These are phyloP conservation scores for Macroglossus sobrinus DNA, from an alignment of 2,113 vertebrate genomes.

Conservation along the genomic window DNA sequence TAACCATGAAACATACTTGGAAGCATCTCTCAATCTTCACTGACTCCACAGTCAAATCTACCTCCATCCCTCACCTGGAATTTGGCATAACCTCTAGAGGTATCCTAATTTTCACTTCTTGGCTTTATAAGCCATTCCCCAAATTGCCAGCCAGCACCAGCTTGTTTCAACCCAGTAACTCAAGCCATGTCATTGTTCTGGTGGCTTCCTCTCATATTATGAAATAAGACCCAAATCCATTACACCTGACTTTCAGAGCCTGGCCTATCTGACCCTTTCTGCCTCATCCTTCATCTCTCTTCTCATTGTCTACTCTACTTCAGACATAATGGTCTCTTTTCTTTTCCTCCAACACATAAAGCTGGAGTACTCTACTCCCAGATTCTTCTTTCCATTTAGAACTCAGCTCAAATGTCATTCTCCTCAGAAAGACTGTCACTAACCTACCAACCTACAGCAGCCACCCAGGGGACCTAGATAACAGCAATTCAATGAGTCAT, in stretches of 20 bases:
- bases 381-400: background rate
- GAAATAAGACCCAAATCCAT: background rate
- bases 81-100: background rate
- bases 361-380: background rate
- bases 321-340: background rate
- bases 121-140: background rate
- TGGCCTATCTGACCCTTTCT: background rate
- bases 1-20: background rate
- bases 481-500: no score
- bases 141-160: background rate
- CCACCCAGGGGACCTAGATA: background rate
- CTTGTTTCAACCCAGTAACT: background rate
- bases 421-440: background rate
- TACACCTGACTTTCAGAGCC: background rate
- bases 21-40: background rate
- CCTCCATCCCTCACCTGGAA: background rate
- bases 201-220: background rate
- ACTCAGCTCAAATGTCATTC: background rate
- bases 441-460: background rate
- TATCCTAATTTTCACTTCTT: background rate
- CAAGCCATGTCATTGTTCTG: background rate
- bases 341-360: background rate
- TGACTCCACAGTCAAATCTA: background rate
- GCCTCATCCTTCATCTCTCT: no score
- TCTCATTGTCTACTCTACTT: background rate